phyloP scores from a whole-genome alignment of 2,113 vertebrate genomes.

The Melanerpes aurifrons region DNA sequence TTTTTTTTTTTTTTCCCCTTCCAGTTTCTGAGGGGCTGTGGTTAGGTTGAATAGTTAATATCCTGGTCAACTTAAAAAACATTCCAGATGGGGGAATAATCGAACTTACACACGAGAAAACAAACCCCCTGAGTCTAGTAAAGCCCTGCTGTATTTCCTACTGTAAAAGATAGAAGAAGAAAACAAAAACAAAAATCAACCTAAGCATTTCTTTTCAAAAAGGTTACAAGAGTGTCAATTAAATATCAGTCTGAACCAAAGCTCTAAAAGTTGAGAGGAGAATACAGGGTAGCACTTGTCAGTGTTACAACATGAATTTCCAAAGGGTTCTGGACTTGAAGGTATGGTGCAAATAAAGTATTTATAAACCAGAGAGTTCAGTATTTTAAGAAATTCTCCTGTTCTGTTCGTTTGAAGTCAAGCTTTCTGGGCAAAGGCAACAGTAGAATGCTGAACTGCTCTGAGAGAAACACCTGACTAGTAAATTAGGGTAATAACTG shows the following conservation, averaged over 20 bases:
- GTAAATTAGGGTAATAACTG: background rate
- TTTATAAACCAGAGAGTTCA: too few relatives aligned
- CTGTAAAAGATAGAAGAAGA: background rate
- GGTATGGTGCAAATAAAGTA: background rate
- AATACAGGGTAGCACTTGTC: background rate
- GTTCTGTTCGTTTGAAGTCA: background rate
- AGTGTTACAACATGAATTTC: background rate
- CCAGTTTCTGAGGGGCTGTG: background rate
- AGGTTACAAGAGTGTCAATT: background rate
- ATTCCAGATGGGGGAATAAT: background rate
- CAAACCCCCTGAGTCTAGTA: rapidly evolving
- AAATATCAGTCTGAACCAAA: background rate
- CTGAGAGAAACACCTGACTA: background rate
- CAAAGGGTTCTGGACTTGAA: background rate
- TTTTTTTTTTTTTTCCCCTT: background rate
- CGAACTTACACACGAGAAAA: background rate
- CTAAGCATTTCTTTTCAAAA: too few relatives aligned
- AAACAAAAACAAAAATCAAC: rapidly evolving
- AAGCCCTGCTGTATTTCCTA: background rate
- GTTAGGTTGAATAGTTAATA: background rate
- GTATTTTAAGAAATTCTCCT: background rate
- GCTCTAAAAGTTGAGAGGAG: background rate
- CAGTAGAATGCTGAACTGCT: background rate
- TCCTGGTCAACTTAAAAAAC: background rate
- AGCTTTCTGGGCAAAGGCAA: background rate